Conservation (phyloP, 2,888 invertebrate species). For the Timema podura region DNA sequence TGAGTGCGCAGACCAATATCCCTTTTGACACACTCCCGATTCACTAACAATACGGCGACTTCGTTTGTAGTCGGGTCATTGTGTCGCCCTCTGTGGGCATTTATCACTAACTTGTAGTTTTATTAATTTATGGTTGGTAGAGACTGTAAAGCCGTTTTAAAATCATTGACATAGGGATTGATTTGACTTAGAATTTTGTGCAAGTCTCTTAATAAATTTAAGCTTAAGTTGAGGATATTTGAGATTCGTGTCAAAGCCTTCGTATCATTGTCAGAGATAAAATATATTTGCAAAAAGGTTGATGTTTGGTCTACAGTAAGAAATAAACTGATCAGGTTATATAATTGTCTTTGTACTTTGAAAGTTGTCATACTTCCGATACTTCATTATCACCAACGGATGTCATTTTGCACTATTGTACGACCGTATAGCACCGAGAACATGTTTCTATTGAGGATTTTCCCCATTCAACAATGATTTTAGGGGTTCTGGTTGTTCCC, state of each 20-base stretch:
- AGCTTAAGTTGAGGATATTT: no score
- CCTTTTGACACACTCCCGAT: not conserved
- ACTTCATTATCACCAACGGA: not conserved
- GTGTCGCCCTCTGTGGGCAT: not conserved
- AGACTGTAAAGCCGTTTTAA: not conserved
- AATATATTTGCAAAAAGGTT: not conserved
- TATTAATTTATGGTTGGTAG: not conserved
- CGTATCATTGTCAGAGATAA: not conserved
- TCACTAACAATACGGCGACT: not conserved
- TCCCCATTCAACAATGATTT: not conserved
- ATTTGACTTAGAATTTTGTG: not conserved
- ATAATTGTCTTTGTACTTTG: not conserved
- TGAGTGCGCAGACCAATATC: not conserved
- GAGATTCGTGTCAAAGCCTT: not conserved
- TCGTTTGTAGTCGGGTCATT: not conserved
- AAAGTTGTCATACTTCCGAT: slow-evolving; percentile 5
- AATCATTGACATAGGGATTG: not conserved
- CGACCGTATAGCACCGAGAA: not conserved
- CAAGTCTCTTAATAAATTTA: not conserved
- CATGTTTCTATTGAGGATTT: not conserved
- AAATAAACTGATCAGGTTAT: not conserved
- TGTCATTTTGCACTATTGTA: not conserved
- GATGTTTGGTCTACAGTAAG: not conserved
- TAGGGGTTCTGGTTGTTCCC: not conserved
- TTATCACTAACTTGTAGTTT: not conserved